These are phyloP conservation scores for Fissipunctia ypsillon DNA, from an alignment of 2,888 invertebrate species.

Conservation along the genomic window DNA sequence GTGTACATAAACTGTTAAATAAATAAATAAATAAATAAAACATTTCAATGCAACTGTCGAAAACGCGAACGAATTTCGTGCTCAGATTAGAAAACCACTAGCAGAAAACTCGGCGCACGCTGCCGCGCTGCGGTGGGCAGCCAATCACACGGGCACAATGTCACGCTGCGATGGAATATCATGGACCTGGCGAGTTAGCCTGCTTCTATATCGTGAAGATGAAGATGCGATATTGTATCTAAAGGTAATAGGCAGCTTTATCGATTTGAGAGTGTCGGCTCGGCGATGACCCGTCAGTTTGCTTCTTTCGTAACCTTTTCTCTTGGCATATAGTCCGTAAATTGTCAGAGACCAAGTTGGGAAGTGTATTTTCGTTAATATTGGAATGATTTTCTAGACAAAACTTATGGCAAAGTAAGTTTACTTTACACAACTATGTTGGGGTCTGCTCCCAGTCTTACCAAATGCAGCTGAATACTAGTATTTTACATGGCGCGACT, in stretches of 20 bases:
- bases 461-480: no score
- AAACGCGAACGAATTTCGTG: slow-evolving; percentile 78
- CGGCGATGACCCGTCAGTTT: not conserved
- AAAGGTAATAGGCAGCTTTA: not conserved
- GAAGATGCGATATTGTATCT: not conserved
- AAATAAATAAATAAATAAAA: no score
- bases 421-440: no score
- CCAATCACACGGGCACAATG: slow-evolving; percentile 73
- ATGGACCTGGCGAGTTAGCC: slow-evolving; percentile 16
- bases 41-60: slow-evolving; percentile 70
- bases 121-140: slow-evolving; percentile 68
- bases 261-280: not conserved
- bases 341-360: no score
- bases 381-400: no score
- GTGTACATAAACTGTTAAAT: no score
- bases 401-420: no score
- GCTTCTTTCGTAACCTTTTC: not conserved
- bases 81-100: slow-evolving; percentile 85
- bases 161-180: slow-evolving; percentile 62
- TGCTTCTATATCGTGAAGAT: slow-evolving; percentile 19
- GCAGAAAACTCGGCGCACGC: slow-evolving; percentile 78
- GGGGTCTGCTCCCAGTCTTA: no score
- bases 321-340: not conserved
- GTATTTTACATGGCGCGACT: no score
- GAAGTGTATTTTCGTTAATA: no score